Evolutionary conservation across 2,113 vertebrate species (phyloP), one percentile per base, ranked within the genome.

Genomic region (Isichthys henryi): DNA sequence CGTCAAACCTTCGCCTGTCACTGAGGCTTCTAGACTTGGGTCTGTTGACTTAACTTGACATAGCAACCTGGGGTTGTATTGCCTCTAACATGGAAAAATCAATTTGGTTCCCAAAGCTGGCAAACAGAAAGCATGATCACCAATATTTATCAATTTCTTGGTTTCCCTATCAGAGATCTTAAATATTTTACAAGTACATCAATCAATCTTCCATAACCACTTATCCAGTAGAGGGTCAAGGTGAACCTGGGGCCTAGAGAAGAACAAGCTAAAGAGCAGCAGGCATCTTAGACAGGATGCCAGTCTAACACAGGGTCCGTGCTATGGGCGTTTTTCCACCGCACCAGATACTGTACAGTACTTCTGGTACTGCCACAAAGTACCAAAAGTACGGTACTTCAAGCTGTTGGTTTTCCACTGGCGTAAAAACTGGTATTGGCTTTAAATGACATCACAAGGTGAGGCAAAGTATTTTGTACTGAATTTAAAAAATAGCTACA

Each of bases 181-280:
- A 80, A 80, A 80, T 80, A 80, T 80, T 80, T 80, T 80, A 80
- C 17, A 80, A 80, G 74, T 80, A 80, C 74, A 80, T 80, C 74
- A 80, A 80, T 80, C 74, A 35, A 80, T 80, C 74, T 43, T 39
- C 74, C 74, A 80, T 80, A 80, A 43, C 35, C 74, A 80, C 74
- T 80, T 43, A 80, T 43, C 74, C 74, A 80, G 74, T 39, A 80
- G 74, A 80, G 31, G 74, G 35, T 80, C 35, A 80, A 80, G 35
- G 74, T 43, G 15, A 80, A 17, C 74, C 13, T 43, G 35, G 15
- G 35, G 35, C 74, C 35, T 70, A 11, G n/a, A 13, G n/a, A 11
- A 13, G n/a, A 27, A 70, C 35, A 19, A 6, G 31, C 35, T 19
- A 7, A 4, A 43, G n/a, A 19, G 2, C 13, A 39, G 74, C 13